A percentile compares a stretch with the other conserved stretches of the same genome.
Conservation (phyloP, 2,113 vertebrate species). For the Bufo gargarizans region DNA sequence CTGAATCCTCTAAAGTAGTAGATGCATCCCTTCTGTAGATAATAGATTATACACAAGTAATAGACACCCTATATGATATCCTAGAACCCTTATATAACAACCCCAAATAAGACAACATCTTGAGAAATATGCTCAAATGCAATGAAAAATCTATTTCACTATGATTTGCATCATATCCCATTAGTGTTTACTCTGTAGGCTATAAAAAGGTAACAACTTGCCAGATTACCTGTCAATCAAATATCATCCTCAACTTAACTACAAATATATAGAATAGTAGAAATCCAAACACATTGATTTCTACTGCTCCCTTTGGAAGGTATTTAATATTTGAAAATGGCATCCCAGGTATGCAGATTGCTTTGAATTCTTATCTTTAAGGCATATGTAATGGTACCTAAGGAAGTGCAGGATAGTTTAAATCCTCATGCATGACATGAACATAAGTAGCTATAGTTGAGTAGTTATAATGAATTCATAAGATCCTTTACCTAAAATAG, state of each 20-base stretch:
- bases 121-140: no score
- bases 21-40: background rate
- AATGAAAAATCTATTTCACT: background rate
- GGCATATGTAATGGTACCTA: conserved; percentile 68
- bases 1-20: no score
- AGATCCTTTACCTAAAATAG: conserved; percentile 64
- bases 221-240: background rate
- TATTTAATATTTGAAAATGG: background rate
- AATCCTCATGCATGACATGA: conserved; percentile 72
- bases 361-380: conserved; percentile 67
- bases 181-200: background rate
- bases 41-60: background rate
- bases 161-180: background rate
- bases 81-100: no score
- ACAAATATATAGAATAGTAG: background rate
- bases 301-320: background rate
- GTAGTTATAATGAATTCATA: conserved; percentile 63
- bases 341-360: conserved; percentile 58
- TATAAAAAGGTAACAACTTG: background rate
- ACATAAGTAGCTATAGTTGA: conserved; percentile 59
- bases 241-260: background rate
- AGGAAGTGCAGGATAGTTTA: conserved; percentile 66
- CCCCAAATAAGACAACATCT: no score
- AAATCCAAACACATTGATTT: background rate
- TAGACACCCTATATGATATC: no score